Evolutionary conservation across 2,113 vertebrate species (phyloP).

Genomic region (Acanthisitta chloris): DNA sequence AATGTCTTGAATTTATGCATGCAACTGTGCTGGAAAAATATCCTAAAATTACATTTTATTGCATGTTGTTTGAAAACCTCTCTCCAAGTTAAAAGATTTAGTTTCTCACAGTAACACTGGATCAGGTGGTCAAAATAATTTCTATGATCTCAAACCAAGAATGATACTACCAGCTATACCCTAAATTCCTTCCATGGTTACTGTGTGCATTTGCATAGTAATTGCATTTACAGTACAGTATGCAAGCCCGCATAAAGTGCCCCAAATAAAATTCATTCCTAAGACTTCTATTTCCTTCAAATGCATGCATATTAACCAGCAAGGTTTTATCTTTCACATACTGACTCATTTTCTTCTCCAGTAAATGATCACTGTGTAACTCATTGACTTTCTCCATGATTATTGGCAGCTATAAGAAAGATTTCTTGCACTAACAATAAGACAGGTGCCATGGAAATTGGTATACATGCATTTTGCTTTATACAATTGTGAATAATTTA

Average conservation of each 20-base stretch:
- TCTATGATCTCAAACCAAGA: not conserved
- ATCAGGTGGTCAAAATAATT: not conserved
- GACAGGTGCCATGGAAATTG: not conserved
- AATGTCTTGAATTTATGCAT: not conserved
- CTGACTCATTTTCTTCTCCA: not conserved
- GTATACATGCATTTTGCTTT: not conserved
- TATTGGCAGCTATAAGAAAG: not conserved
- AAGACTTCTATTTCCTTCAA: not conserved
- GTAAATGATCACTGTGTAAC: not conserved
- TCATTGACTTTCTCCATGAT: not conserved
- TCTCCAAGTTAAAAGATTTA: not conserved
- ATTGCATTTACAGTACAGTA: not conserved
- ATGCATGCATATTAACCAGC: not conserved
- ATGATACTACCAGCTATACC: not conserved
- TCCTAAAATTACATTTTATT: not conserved
- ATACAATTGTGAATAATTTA: not conserved
- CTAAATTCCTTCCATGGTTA: not conserved
- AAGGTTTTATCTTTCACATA: not conserved
- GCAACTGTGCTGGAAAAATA: not conserved
- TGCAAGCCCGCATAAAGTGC: not conserved
- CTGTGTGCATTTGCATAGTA: not conserved
- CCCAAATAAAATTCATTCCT: not conserved
- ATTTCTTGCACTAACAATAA: not conserved
- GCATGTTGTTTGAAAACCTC: not conserved
- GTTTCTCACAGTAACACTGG: not conserved